phyloP scores from a whole-genome alignment of 2,113 vertebrate species.

The Cromileptes altivelis region DNA sequence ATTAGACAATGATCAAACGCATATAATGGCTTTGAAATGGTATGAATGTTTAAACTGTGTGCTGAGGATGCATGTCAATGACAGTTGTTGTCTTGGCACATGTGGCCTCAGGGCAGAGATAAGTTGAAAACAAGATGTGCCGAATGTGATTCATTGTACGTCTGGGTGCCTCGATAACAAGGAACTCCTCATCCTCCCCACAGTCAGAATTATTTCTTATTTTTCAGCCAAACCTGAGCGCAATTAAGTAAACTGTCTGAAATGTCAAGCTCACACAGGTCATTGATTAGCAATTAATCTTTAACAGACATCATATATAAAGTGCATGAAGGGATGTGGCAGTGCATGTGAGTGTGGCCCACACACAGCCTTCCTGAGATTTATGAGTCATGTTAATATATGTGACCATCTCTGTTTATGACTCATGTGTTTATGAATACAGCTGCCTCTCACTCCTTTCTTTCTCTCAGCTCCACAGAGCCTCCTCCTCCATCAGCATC shows the following conservation, averaged over 20 bases:
- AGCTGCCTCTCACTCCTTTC: neutral
- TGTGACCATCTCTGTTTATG: slow-evolving; percentile 18
- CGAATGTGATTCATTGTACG: neutral
- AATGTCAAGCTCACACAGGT: neutral
- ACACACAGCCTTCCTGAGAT: neutral
- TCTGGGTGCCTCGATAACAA: neutral
- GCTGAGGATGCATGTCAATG: neutral
- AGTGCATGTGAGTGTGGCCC: neutral
- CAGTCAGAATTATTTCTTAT: neutral
- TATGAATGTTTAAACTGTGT: neutral
- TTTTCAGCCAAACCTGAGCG: neutral
- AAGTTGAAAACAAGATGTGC: neutral
- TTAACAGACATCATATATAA: neutral
- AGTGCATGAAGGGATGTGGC: neutral
- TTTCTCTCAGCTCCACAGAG: slow-evolving; percentile 78
- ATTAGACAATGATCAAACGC: neutral
- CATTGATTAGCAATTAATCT: slow-evolving; percentile 21
- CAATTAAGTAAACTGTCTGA: neutral
- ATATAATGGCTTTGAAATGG: neutral
- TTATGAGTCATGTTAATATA: slow-evolving; percentile 21
- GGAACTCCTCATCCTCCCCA: neutral
- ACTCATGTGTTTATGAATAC: slow-evolving; percentile 4
- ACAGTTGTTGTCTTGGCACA: neutral
- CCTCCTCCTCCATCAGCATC: slow-evolving; percentile 85
- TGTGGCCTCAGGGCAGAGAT: neutral